Evolutionary conservation across 2,113 vertebrate genomes (phyloP).

Genomic region (Piprites chloris): DNA sequence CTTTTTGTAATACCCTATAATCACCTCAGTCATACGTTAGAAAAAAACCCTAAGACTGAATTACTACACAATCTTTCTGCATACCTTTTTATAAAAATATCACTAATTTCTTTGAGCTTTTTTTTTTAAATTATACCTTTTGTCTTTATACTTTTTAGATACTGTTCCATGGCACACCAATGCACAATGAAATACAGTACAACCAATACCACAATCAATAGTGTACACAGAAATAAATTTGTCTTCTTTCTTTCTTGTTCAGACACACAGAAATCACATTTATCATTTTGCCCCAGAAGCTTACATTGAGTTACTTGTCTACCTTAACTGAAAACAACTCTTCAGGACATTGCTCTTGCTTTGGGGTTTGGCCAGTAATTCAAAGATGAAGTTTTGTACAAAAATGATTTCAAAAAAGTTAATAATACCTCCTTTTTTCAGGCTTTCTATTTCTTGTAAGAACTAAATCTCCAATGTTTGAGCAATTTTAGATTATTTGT

Average conservation of each 20-base stretch:
- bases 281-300: background rate
- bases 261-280: background rate
- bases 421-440: background rate
- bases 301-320: background rate
- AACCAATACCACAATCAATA: background rate
- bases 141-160: background rate
- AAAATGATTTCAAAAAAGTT: background rate
- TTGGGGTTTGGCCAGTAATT: background rate
- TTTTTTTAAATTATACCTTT: background rate
- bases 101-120: background rate
- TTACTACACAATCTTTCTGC: background rate
- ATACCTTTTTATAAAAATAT: background rate
- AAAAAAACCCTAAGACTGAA: background rate
- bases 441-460: background rate
- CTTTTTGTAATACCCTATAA: background rate
- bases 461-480: background rate
- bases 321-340: background rate
- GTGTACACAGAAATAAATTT: background rate
- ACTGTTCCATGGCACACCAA: background rate
- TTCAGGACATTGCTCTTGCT: background rate
- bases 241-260: background rate
- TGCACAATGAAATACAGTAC: background rate
- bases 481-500: background rate
- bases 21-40: background rate
- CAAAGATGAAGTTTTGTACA: background rate